phyloP scores from a whole-genome alignment of 2,113 vertebrate species.

The Chaenocephalus aceratus region DNA sequence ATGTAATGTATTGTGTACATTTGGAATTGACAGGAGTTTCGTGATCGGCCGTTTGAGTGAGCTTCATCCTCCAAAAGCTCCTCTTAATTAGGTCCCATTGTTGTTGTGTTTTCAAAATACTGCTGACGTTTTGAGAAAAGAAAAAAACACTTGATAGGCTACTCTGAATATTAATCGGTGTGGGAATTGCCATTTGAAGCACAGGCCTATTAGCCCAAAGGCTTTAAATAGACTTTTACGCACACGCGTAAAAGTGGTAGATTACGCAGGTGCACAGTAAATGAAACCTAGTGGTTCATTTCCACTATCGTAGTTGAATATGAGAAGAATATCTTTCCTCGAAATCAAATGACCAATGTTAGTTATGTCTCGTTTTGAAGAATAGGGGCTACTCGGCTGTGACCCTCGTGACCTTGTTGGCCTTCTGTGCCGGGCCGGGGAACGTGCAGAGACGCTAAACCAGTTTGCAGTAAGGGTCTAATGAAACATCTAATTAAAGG shows the following conservation, averaged over 20 bases:
- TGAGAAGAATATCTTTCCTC: background rate
- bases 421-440: conserved; percentile 36
- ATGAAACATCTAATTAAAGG: background rate
- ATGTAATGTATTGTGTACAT: conserved; percentile 52
- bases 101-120: conserved; percentile 48
- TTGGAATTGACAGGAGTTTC: conserved; percentile 46
- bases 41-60: conserved; percentile 38
- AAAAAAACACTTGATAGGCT: conserved; percentile 29
- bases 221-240: conserved; percentile 67
- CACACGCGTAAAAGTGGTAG: conserved; percentile 36
- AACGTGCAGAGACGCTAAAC: conserved; percentile 1
- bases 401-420: conserved; percentile 53
- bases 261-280: conserved; percentile 33
- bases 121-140: conserved; percentile 17
- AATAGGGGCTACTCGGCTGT: background rate
- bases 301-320: conserved; percentile 2
- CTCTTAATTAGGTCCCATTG: conserved; percentile 48
- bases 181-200: conserved; percentile 68
- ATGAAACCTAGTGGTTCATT: conserved; percentile 6
- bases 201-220: conserved; percentile 48
- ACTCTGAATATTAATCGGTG: conserved; percentile 58
- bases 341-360: background rate
- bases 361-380: background rate
- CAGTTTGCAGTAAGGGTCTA: background rate
- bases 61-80: conserved; percentile 45